A percentile compares a stretch with the other conserved stretches of the same genome.
Evolutionary conservation across 1,140 invertebrate species (phyloP).

Genomic region (Drosophila setifemur): DNA sequence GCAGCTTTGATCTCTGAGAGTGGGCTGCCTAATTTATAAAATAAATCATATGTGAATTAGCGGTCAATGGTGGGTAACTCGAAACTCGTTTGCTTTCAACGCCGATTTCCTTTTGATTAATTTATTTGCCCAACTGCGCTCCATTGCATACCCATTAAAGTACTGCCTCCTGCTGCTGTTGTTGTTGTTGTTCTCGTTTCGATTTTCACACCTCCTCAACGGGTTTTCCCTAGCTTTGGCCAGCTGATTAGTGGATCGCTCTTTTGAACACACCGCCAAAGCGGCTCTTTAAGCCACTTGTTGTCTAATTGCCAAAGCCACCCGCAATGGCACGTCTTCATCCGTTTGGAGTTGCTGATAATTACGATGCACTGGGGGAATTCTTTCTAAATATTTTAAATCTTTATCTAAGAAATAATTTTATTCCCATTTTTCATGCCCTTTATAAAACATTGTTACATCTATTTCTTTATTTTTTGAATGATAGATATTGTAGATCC

Average conservation of each 20-base stretch:
- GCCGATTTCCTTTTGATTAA: slow-evolving; percentile 73
- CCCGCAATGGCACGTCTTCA: slow-evolving; percentile 65
- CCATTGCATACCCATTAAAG: slow-evolving; percentile 42
- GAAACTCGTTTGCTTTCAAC: slow-evolving; percentile 41
- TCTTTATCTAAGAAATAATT: neutral
- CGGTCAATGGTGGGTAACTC: slow-evolving; percentile 52
- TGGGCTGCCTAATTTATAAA: slow-evolving; percentile 67
- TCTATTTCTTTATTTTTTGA: no score
- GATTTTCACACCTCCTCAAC: slow-evolving; percentile 70
- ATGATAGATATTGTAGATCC: no score
- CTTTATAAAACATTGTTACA: no score
- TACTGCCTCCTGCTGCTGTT: slow-evolving; percentile 59
- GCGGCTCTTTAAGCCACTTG: slow-evolving; percentile 53
- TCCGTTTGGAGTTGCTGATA: neutral
- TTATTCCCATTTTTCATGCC: no score
- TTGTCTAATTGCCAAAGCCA: slow-evolving; percentile 76
- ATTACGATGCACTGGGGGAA: slow-evolving; percentile 15
- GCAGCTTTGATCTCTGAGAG: slow-evolving; percentile 33
- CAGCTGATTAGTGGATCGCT: slow-evolving; percentile 52
- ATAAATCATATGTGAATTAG: slow-evolving; percentile 72
- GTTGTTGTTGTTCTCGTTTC: slow-evolving; percentile 36
- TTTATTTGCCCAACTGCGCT: slow-evolving; percentile 60
- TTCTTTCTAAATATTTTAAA: neutral
- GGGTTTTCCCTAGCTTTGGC: slow-evolving; percentile 32
- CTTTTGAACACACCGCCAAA: slow-evolving; percentile 59